Conservation (phyloP, 2,797 vertebrate genomes). For the Eospalax fontanierii region DNA sequence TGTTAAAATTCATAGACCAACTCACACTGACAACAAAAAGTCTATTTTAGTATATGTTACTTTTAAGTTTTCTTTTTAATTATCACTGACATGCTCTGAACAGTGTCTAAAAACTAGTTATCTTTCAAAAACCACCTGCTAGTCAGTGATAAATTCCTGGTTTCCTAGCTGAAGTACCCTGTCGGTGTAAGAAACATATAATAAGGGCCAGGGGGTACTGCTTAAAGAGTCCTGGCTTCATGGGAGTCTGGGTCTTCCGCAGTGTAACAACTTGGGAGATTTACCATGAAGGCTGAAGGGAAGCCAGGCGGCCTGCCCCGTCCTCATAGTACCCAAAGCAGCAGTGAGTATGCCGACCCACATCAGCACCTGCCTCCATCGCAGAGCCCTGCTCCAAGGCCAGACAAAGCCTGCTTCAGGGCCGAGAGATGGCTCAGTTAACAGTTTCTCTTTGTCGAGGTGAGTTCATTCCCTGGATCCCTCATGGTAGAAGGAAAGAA, state of each 20-base stretch:
- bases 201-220: fast-evolving
- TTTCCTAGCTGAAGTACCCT: background rate
- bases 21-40: too few relatives aligned
- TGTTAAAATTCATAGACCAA: background rate
- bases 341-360: too few relatives aligned
- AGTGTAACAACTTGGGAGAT: too few relatives aligned
- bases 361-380: background rate
- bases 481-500: background rate
- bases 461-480: background rate
- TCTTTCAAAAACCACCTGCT: background rate
- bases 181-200: background rate
- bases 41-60: background rate
- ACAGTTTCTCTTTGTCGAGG: background rate
- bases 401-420: background rate
- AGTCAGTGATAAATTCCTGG: background rate
- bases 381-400: background rate
- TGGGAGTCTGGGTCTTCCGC: background rate
- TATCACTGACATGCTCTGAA: constrained; percentile 12
- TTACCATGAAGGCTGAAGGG: background rate
- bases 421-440: background rate
- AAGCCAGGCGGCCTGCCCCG: fast-evolving
- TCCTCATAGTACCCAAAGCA: fast-evolving
- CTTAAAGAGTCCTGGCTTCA: background rate
- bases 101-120: background rate
- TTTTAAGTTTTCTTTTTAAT: background rate